Evolutionary conservation across 2,113 vertebrate genomes (phyloP).

Genomic region (Chaenogobius annularis): DNA sequence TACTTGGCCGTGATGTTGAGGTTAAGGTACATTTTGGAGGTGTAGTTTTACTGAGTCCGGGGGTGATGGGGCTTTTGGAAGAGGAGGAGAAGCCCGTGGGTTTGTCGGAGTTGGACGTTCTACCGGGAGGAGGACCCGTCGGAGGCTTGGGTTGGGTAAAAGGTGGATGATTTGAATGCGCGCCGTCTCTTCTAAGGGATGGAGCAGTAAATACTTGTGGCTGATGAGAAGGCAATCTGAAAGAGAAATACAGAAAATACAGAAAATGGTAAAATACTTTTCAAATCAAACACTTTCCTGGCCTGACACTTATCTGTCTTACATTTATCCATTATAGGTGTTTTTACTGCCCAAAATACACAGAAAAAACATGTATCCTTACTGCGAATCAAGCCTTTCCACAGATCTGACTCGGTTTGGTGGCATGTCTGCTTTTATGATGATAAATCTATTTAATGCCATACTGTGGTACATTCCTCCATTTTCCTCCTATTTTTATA

Average conservation of each 20-base stretch:
- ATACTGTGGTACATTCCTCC: no score
- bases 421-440: no score
- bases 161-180: conserved; percentile 15
- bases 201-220: neutral
- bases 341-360: no score
- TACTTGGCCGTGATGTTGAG: neutral
- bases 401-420: no score
- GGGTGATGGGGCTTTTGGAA: neutral
- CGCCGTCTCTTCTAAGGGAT: conserved; percentile 18
- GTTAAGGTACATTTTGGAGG: neutral
- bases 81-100: neutral
- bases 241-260: neutral
- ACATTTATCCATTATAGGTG: no score
- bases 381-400: no score
- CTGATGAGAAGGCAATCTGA: conserved; percentile 18
- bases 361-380: no score
- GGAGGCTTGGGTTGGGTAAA: conserved; percentile 36
- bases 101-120: conserved; percentile 15
- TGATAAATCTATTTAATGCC: no score
- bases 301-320: no score
- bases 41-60: conserved; percentile 4
- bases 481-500: no score
- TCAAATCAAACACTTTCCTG: no score
- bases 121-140: neutral
- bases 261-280: neutral